Percentiles rank a stretch among this genome's conserved stretches.
These are phyloP conservation scores for Pogonus chalceus DNA, from an alignment of 1,140 invertebrate species.

Conservation along the genomic window DNA sequence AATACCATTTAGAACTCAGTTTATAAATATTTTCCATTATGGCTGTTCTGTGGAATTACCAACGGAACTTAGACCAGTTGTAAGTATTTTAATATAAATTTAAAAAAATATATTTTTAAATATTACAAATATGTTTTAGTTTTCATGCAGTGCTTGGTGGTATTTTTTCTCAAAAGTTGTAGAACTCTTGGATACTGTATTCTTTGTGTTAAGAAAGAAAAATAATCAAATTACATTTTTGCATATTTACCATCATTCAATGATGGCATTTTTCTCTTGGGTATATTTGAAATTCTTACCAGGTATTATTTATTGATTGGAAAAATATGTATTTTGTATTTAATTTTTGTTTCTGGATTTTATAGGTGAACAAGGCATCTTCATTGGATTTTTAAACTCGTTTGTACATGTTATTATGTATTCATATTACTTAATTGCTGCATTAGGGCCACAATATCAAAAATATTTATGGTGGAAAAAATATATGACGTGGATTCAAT, in stretches of 20 bases:
- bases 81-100: neutral
- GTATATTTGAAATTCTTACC: conserved; percentile 46
- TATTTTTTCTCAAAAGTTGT: conserved; percentile 48
- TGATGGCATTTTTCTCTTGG: conserved; percentile 50
- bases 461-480: conserved; percentile 76
- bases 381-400: conserved; percentile 56
- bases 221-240: conserved; percentile 63
- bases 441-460: conserved; percentile 54
- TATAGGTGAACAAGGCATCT: conserved; percentile 44
- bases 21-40: conserved; percentile 23
- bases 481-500: conserved; percentile 64
- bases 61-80: neutral
- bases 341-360: conserved; percentile 13
- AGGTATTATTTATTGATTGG: conserved; percentile 33
- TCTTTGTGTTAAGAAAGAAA: conserved; percentile 73
- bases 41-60: conserved; percentile 18
- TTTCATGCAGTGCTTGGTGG: conserved; percentile 35
- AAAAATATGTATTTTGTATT: conserved; percentile 51
- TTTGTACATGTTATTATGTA: conserved; percentile 71
- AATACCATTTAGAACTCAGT: conserved; percentile 25
- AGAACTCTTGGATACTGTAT: conserved; percentile 63
- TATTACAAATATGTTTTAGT: conserved; percentile 30
- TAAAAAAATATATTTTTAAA: neutral
- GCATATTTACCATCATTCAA: conserved; percentile 58
- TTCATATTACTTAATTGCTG: conserved; percentile 60